These are phyloP conservation scores for Leucopsar rothschildi DNA, from an alignment of 2,113 vertebrate genomes.

Conservation along the genomic window DNA sequence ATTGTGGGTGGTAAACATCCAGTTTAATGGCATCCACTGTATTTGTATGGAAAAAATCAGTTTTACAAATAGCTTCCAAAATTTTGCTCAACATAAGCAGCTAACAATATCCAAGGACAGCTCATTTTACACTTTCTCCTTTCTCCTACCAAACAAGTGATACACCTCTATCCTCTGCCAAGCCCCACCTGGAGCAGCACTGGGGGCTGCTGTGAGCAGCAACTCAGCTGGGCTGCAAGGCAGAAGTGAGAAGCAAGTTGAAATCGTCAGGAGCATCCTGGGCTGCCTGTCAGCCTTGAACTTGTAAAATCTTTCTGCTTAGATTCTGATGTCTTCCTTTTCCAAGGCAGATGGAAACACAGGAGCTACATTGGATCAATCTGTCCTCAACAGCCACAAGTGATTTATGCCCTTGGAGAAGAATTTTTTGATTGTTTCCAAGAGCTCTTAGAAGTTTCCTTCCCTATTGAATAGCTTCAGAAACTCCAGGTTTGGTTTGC, in stretches of 20 bases:
- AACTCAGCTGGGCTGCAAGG: neutral
- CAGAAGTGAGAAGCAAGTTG: neutral
- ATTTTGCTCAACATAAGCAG: neutral
- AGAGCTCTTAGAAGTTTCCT: neutral
- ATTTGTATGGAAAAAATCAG: neutral
- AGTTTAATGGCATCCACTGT: neutral
- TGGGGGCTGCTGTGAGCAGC: neutral
- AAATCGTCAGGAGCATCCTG: neutral
- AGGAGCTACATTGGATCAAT: neutral
- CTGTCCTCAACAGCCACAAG: neutral
- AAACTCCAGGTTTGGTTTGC: neutral
- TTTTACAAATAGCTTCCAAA: constrained; percentile 25
- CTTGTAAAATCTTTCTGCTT: neutral
- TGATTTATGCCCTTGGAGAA: neutral
- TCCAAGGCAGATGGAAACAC: neutral
- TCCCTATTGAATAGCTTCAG: neutral
- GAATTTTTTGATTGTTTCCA: neutral
- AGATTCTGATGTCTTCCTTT: neutral
- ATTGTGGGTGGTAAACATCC: constrained; percentile 21
- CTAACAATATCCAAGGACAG: neutral
- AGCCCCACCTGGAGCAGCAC: neutral
- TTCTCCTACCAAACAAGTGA: neutral
- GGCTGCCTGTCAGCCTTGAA: neutral
- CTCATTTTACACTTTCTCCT: neutral
- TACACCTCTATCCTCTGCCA: neutral